phyloP scores from a whole-genome alignment of 1,140 invertebrate genomes.

The Aphis gossypii region DNA sequence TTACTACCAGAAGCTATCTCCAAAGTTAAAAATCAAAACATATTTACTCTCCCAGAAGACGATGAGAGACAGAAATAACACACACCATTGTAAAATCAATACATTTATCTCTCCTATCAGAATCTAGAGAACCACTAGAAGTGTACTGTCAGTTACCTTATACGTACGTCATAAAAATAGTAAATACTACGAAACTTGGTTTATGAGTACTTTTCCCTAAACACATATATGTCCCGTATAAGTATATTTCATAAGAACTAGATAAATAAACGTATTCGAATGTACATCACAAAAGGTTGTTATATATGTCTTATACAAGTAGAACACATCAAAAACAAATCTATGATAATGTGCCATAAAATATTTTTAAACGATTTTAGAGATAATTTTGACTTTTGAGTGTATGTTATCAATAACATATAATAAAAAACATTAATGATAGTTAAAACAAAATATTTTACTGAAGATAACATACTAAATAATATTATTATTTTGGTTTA shows the following conservation, averaged over 20 bases:
- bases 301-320: neutral
- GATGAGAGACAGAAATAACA: no score
- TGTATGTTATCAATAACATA: no score
- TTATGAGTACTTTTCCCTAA: neutral
- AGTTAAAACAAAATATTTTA: no score
- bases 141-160: neutral
- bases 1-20: no score
- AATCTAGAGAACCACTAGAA: neutral
- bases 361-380: neutral
- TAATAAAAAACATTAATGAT: no score
- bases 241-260: neutral
- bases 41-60: no score
- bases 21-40: no score
- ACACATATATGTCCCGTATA: neutral
- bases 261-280: neutral
- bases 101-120: no score
- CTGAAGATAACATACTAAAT: no score
- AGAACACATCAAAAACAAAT: neutral
- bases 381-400: neutral
- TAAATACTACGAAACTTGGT: neutral
- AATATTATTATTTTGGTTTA: no score
- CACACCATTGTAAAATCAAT: no score
- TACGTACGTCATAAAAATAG: neutral
- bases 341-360: neutral
- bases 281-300: neutral